Percentiles rank a stretch among this genome's conserved stretches.
phyloP scores from a whole-genome alignment of 2,888 invertebrate species.

The Colostygia pectinataria region DNA sequence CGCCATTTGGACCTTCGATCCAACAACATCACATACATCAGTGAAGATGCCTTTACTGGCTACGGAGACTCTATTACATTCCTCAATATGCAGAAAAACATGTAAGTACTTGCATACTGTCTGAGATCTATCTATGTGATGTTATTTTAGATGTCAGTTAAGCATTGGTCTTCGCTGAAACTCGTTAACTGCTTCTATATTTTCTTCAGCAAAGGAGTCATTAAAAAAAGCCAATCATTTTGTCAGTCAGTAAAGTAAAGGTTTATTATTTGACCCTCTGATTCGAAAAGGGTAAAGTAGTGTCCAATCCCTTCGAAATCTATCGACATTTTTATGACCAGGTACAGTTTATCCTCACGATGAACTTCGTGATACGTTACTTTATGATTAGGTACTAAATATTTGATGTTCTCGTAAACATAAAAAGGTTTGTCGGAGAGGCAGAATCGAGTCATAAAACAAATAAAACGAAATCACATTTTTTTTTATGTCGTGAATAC shows the following conservation, averaged over 20 bases:
- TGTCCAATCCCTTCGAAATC: neutral
- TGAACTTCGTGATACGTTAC: conserved; percentile 5
- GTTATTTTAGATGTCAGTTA: too few species aligned
- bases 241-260: too few species aligned
- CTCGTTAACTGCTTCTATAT: too few species aligned
- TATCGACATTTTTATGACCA: neutral
- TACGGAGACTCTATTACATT: conserved; percentile 97
- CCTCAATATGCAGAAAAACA: conserved; percentile 94
- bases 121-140: too few species aligned
- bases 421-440: conserved; percentile 9
- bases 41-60: conserved; percentile 93
- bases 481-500: too few species aligned
- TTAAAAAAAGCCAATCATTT: too few species aligned
- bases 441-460: conserved; percentile 11
- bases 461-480: conserved; percentile 12
- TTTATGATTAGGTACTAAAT: conserved; percentile 18
- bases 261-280: too few species aligned
- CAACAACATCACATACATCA: conserved; percentile 92
- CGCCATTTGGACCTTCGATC: conserved; percentile 93
- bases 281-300: neutral
- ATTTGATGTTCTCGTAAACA: conserved; percentile 8
- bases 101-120: conserved; percentile 85
- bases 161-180: too few species aligned
- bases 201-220: too few species aligned
- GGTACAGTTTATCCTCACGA: neutral